A percentile compares a stretch with the other conserved stretches of the same genome.
These are phyloP conservation scores for Hycleus cichorii DNA, from an alignment of 1,140 invertebrate genomes.

Conservation along the genomic window DNA sequence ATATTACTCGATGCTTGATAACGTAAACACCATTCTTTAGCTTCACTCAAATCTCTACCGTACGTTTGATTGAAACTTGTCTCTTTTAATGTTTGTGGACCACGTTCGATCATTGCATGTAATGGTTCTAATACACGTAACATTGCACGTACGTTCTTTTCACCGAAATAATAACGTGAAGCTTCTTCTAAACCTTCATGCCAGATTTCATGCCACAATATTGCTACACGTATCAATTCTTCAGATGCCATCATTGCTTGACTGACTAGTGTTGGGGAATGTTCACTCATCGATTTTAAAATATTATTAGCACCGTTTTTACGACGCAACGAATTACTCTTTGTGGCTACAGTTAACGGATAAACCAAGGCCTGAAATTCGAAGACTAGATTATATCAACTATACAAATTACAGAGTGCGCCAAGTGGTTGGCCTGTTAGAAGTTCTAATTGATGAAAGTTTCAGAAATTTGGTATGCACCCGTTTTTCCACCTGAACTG, in stretches of 20 bases:
- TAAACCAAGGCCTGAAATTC: slow-evolving; percentile 77
- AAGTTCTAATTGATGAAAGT: too few species aligned
- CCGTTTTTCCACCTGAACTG: too few species aligned
- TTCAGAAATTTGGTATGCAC: too few species aligned
- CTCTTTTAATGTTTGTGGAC: slow-evolving; percentile 93
- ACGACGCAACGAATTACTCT: slow-evolving; percentile 69
- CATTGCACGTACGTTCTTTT: slow-evolving; percentile 92
- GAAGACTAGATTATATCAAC: too few species aligned
- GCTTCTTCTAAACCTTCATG: slow-evolving; percentile 98
- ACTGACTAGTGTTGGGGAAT: slow-evolving; percentile 83
- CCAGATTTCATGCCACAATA: slow-evolving; percentile 99
- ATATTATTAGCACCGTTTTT: slow-evolving; percentile 92
- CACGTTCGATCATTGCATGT: slow-evolving; percentile 87
- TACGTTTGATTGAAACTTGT: slow-evolving; percentile 96
- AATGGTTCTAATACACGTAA: slow-evolving; percentile 91
- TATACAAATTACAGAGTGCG: too few species aligned
- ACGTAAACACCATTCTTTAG: slow-evolving; percentile 87
- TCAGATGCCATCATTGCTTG: slow-evolving; percentile 94
- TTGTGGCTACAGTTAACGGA: slow-evolving; percentile 95
- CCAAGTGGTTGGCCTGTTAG: too few species aligned
- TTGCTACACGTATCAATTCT: slow-evolving; percentile 95
- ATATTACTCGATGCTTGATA: slow-evolving; percentile 80
- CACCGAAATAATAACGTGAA: slow-evolving; percentile 90
- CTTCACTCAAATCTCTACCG: slow-evolving; percentile 86
- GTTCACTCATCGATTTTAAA: slow-evolving; percentile 90